These are phyloP conservation scores for Octomys mimax DNA, from an alignment of 2,797 vertebrate species.

Conservation along the genomic window DNA sequence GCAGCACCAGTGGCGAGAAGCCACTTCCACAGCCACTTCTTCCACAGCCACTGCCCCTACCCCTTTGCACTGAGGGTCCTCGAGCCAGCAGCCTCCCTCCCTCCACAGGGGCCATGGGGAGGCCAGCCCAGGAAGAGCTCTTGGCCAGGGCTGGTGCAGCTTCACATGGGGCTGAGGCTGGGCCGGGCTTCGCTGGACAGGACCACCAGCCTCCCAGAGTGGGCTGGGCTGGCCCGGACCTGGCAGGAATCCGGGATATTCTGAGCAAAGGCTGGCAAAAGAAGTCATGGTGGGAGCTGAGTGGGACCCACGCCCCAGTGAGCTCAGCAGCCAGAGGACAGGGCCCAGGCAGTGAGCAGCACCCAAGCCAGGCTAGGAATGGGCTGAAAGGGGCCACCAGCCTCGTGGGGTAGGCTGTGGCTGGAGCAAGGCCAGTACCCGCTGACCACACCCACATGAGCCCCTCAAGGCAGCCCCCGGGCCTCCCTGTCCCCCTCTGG, in stretches of 20 bases:
- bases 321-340: background rate
- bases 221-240: background rate
- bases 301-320: fast-evolving
- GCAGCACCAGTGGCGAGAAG: fast-evolving
- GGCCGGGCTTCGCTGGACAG: too few relatives aligned
- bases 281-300: background rate
- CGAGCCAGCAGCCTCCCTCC: background rate
- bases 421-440: background rate
- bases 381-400: background rate
- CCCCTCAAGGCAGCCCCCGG: background rate
- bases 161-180: background rate
- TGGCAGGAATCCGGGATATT: background rate
- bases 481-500: background rate
- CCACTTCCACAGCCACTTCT: background rate
- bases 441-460: background rate
- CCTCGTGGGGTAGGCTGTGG: background rate
- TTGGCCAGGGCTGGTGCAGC: background rate
- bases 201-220: background rate
- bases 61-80: fast-evolving
- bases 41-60: background rate
- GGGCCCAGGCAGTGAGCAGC: background rate
- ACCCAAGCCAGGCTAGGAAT: background rate
- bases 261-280: background rate
- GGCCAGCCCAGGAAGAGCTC: background rate
- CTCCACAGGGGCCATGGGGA: background rate